Conservation (phyloP, 2,113 vertebrate species). For the Arizona elegans region DNA sequence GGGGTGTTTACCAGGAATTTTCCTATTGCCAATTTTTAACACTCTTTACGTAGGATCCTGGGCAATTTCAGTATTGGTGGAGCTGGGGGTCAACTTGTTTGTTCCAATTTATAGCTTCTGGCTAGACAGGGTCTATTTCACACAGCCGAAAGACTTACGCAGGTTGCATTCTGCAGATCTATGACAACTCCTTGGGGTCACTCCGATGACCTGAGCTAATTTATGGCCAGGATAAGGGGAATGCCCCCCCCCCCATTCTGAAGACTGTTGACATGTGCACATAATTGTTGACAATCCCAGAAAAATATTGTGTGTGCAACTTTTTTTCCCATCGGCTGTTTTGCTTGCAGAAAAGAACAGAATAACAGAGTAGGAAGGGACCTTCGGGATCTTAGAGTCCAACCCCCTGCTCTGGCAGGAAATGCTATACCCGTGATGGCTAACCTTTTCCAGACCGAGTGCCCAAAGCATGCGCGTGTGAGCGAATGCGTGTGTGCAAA, state of each 20-base stretch:
- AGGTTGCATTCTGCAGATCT: not conserved
- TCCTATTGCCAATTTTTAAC: constrained; percentile 52
- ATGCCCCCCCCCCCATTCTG: not conserved
- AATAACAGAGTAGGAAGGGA: not conserved
- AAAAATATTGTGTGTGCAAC: not conserved
- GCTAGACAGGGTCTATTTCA: constrained; percentile 8
- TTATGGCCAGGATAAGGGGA: not conserved
- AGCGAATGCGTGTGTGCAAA: too few relatives aligned
- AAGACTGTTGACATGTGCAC: not conserved
- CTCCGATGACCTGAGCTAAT: not conserved
- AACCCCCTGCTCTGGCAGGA: too few relatives aligned
- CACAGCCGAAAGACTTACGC: not conserved
- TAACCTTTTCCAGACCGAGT: too few relatives aligned
- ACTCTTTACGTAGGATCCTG: constrained; percentile 53
- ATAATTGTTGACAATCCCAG: not conserved
- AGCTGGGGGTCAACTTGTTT: constrained; percentile 4
- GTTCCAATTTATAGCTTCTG: not conserved
- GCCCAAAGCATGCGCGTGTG: too few relatives aligned
- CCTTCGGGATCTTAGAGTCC: not conserved
- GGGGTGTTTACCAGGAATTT: constrained; percentile 50
- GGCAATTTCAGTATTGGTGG: not conserved
- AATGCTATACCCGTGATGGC: too few relatives aligned
- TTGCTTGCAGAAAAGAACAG: not conserved
- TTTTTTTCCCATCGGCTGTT: not conserved
- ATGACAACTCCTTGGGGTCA: not conserved